Evolutionary conservation across 2,113 vertebrate species (phyloP), one percentile per base, ranked within the genome.

Genomic region (Myotis davidii): DNA sequence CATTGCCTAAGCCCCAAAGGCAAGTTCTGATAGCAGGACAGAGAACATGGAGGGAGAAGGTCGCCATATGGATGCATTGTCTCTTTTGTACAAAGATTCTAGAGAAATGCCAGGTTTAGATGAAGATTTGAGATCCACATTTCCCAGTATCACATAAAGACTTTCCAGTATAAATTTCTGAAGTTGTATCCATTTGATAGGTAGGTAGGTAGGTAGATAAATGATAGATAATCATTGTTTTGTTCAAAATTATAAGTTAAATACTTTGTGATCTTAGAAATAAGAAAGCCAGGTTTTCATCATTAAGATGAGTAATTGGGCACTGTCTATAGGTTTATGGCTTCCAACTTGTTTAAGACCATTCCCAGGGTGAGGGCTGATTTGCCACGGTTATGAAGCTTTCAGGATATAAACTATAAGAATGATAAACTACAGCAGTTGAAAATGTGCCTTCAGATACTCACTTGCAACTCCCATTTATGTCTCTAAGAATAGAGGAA

Each of bases 401-500:
- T 97, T 97, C 96, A 92, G 85, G 52, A 72, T 85, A 96, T 97
- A 96, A 97, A 96, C 90, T 90, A 14, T 94, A 96, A 96, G 94
- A 95, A 97, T 96, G 97, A 97, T 89, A 97, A 94, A 97, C 94
- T 92, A 86, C 85, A 92, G 92, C 88, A 32, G 73, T 95, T 95
- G 96, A 82, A 97, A 97, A 97, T 97, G 94, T 97, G 94, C 88
- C 96, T 97, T 97, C 92, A 90, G 97, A 91, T 81, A 96, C 96
- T 96, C 97, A 96, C 96, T 96, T 97, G 95, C 77, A 91, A 92
- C 96, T 96, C 96, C 85, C 94, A 95, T 96, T 98, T 96, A 96
- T 96, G 94, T 95, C 90, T 95, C 92, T 48, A 83, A 61, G 90
- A 97, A 88, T 54, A 92, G 96, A 97, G 92, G 92, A 97, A 97